Evolutionary conservation across 2,113 vertebrate species (phyloP).

Genomic region (Capra hircus): DNA sequence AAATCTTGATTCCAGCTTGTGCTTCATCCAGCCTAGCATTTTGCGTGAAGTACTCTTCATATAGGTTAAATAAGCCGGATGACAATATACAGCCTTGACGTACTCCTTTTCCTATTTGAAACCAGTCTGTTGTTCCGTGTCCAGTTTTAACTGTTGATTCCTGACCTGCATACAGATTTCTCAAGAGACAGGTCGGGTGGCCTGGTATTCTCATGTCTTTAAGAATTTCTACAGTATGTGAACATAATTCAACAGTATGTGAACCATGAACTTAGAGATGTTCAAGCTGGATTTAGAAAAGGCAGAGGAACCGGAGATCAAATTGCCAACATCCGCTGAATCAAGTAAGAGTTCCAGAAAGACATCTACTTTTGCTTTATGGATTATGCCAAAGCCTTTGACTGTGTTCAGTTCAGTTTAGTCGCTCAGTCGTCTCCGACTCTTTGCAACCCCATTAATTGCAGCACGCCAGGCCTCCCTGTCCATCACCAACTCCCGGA

Average conservation of each 20-base stretch:
- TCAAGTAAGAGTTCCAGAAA: not conserved
- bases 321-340: accelerated
- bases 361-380: not conserved
- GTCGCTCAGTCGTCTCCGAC: no score
- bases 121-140: not conserved
- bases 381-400: not conserved
- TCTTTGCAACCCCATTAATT: accelerated
- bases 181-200: not conserved
- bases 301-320: not conserved
- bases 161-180: not conserved
- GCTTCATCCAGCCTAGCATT: not conserved
- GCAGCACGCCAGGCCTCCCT: no score
- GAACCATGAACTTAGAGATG: not conserved
- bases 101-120: not conserved
- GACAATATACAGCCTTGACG: not conserved
- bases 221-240: not conserved
- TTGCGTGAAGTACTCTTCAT: not conserved
- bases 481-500: no score
- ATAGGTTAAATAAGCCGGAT: not conserved
- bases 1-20: not conserved
- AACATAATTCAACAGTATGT: not conserved
- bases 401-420: not conserved
- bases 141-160: not conserved
- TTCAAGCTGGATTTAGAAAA: not conserved
- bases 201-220: not conserved